Evolutionary conservation across 2,888 invertebrate genomes (phyloP), one percentile per base, ranked within the genome.

Genomic region (Cylloceria caligata): DNA sequence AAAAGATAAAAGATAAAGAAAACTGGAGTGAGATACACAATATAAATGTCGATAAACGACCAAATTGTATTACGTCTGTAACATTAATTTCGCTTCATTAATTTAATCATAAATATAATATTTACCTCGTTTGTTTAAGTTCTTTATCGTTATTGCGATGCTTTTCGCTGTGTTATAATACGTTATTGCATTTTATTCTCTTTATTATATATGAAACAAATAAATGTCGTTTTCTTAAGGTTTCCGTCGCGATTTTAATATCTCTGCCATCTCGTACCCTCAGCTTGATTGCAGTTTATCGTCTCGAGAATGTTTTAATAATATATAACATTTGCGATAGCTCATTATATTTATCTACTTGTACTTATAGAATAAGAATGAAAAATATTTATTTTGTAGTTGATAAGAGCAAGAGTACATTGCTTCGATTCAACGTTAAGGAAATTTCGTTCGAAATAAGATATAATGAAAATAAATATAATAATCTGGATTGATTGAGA

Each of bases 171-270:
- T 90, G 88, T 88, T 89, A n/a, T n/a, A n/a, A n/a, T n/a, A 83
- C 71, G 83, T 84, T 83, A 84, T 85, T 88, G 88, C 90, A 90
- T 89, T 90, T 89, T 88, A 82, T 57, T 68, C 68, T 75, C 81
- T 87, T 87, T 87, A 85, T 86, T 84, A 83, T 86, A 86, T 86
- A 85, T n/a, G n/a, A 76, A 83, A 87, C 73, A 81, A 88, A 88
- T 89, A 88, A 89, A 88, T 85, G 83, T 89, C 87, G 88, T 87
- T 89, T 89, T 88, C 86, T 78, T 89, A 89, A 87, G 47, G 67
- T 78, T 73, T 60, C 27, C 52, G 47, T 71, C 9, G 67, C 42
- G 19, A 42, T 82, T 67, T 49, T 71, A n/a, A 5, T 80, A n/a
- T 69, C 45, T 39, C 16, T 30, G 21, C 13, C 6, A 0, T 1